Conservation (phyloP, 2,888 invertebrate genomes). For the Ryuthela nishihirai region DNA sequence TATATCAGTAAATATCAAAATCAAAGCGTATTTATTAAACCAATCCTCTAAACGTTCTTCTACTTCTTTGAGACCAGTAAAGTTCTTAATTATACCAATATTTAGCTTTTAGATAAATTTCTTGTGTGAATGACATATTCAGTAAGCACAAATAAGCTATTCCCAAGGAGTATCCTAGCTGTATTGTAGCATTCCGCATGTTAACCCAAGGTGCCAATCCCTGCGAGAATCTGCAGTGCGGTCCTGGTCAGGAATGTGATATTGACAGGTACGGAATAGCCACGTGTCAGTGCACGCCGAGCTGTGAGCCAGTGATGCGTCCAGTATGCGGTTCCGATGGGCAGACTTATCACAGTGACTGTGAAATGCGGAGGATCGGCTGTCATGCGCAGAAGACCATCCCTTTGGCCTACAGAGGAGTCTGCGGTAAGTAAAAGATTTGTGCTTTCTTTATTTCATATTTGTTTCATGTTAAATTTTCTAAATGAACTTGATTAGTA, state of each 20-base stretch:
- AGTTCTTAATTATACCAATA: no score
- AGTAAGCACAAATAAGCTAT: no score
- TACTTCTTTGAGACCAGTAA: no score
- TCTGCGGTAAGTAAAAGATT: slow-evolving; percentile 63
- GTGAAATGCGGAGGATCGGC: slow-evolving; percentile 53
- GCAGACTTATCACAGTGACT: slow-evolving; percentile 55
- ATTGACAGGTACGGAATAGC: slow-evolving; percentile 77
- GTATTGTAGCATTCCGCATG: slow-evolving; percentile 40
- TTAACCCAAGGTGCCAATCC: slow-evolving; percentile 69
- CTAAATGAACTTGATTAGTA: no score
- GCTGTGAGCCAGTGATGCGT: slow-evolving; percentile 62
- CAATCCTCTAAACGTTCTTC: no score
- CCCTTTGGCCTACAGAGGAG: slow-evolving; percentile 60
- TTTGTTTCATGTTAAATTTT: no score
- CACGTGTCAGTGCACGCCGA: slow-evolving; percentile 74
- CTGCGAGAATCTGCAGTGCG: slow-evolving; percentile 73
- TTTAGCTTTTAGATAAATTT: no score
- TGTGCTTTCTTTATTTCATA: no score
- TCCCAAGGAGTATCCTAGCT: slow-evolving; percentile 31
- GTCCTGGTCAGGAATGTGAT: slow-evolving; percentile 71
- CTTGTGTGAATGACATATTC: no score
- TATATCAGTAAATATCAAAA: no score
- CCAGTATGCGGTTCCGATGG: slow-evolving; percentile 54
- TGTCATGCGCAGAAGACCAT: slow-evolving; percentile 56
- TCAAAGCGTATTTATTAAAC: no score